A percentile compares a stretch with the other conserved stretches of the same genome.
Conservation (phyloP, 2,888 invertebrate species). For the Heliconius erato region DNA sequence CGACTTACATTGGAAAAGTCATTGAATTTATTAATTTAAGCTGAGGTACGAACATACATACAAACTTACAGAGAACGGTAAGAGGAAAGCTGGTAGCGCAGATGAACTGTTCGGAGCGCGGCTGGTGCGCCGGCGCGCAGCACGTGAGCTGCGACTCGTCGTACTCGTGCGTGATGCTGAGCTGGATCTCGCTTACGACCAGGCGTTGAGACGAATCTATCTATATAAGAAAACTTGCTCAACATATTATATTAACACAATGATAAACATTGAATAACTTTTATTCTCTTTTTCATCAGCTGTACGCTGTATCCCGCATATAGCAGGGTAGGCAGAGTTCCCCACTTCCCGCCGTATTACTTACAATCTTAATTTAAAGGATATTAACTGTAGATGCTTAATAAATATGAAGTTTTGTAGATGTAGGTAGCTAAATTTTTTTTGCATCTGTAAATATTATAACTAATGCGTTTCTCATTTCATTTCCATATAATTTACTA, state of each 20-base stretch:
- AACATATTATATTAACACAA: not conserved
- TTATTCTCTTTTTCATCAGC: no score
- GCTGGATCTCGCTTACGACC: conserved; percentile 70
- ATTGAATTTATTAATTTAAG: no score
- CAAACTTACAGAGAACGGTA: conserved; percentile 71
- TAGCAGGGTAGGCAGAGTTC: no score
- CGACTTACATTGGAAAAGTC: no score
- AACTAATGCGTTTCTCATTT: not conserved
- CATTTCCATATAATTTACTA: not conserved
- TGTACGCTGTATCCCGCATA: no score
- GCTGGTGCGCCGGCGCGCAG: conserved; percentile 69
- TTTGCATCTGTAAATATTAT: no score
- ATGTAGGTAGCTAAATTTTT: no score
- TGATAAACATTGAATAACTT: no score
- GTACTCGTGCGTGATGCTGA: conserved; percentile 63
- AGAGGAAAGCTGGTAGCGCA: conserved; percentile 74
- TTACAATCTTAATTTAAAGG: no score
- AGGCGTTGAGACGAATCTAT: conserved; percentile 71
- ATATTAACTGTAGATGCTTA: no score
- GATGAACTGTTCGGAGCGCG: conserved; percentile 59
- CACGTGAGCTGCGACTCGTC: conserved; percentile 78
- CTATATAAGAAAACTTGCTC: conserved; percentile 55
- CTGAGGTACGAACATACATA: not conserved
- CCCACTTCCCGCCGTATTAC: no score
- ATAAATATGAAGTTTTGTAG: no score